Evolutionary conservation across 2,797 vertebrate genomes (phyloP).

Genomic region (Phalloptychus januarius): DNA sequence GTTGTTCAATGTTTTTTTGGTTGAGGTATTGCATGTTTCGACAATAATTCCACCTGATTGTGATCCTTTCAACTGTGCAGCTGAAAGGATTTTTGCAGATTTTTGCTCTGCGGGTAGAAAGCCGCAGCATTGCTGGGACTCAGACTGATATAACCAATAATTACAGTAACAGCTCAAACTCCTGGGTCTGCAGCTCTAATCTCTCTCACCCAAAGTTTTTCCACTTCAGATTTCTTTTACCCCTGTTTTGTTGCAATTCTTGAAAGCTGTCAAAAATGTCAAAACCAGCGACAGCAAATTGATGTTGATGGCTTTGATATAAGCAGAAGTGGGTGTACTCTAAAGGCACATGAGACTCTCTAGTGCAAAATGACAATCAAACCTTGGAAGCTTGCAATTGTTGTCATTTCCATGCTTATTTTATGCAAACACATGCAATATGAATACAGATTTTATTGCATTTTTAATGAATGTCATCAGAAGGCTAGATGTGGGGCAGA

Average conservation of each 20-base stretch:
- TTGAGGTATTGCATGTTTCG: neutral
- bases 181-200: conserved; percentile 33
- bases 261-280: conserved; percentile 7
- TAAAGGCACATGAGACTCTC: conserved; percentile 6
- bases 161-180: conserved; percentile 45
- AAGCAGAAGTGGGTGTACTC: conserved; percentile 13
- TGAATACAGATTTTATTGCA: conserved; percentile 37
- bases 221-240: conserved; percentile 7
- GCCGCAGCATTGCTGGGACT: conserved; percentile 7
- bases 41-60: neutral
- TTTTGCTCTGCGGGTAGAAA: conserved; percentile 49
- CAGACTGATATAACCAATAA: conserved; percentile 67
- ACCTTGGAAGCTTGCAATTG: conserved; percentile 4
- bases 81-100: neutral
- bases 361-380: conserved; percentile 8
- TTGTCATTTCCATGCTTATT: conserved; percentile 17
- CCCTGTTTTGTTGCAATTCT: conserved; percentile 8
- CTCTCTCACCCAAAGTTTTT: conserved; percentile 19
- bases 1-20: neutral
- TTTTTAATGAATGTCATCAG: conserved; percentile 39
- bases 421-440: conserved; percentile 36
- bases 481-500: conserved; percentile 30
- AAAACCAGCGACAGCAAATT: conserved; percentile 2
- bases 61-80: neutral
- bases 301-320: conserved; percentile 13